Evolutionary conservation across 2,113 vertebrate species (phyloP).

Genomic region (Ciconia stormi): DNA sequence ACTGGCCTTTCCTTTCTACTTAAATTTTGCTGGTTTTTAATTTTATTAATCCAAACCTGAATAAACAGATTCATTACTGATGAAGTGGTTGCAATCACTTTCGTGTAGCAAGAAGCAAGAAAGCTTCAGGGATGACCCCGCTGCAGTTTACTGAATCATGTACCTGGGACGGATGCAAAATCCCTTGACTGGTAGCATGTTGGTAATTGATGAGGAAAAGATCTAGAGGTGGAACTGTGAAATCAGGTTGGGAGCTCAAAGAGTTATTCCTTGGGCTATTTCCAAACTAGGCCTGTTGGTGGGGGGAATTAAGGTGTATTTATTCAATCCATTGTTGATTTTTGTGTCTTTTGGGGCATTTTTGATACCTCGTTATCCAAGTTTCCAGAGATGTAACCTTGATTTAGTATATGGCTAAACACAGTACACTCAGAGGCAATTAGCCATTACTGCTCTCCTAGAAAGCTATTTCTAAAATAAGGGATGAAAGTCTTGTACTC

Average conservation of each 20-base stretch:
- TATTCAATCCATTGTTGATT: constrained; percentile 45
- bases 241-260: constrained; percentile 61
- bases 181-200: neutral
- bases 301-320: neutral
- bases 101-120: neutral
- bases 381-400: constrained; percentile 16
- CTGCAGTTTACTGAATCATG: neutral
- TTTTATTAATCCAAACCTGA: constrained; percentile 4
- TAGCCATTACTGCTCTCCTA: neutral
- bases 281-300: constrained; percentile 63
- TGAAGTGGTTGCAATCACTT: neutral
- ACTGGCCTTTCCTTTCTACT: neutral
- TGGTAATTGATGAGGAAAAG: constrained; percentile 68
- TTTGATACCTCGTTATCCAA: constrained; percentile 39
- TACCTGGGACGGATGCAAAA: constrained; percentile 49
- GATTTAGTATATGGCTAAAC: neutral
- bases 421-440: neutral
- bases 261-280: constrained; percentile 73
- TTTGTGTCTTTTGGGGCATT: constrained; percentile 8
- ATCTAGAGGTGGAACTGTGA: constrained; percentile 62
- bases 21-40: neutral
- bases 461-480: constrained; percentile 33
- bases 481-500: neutral
- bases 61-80: neutral
- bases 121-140: neutral